Evolutionary conservation across 2,888 invertebrate species (phyloP), one percentile per base, ranked within the genome.

Genomic region (Apodemia zela): DNA sequence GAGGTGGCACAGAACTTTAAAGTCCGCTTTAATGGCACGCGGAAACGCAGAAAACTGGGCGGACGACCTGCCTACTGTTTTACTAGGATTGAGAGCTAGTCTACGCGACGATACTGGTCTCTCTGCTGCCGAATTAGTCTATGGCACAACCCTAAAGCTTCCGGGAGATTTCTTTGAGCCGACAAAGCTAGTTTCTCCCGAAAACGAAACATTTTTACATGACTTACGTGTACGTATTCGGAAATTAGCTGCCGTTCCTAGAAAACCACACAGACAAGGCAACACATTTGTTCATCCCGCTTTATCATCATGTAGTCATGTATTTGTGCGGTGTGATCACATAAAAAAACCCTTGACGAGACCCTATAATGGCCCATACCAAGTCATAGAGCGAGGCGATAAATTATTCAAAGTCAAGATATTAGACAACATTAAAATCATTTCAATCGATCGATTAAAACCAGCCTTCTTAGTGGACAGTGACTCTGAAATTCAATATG

Each of bases 321-420:
- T 67, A 54, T 67, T 68, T 42, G 62, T 68, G 25, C 65, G 68
- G n/a, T 65, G 65, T 47, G 65, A 66, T 51, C 57, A 63, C 33
- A 49, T 66, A 15, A 61, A 49, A 13, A 68, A 63, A 54, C 57
- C 67, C 11, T 51, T 69, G 10, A 63, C 58, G 17, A 61, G 65
- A 3, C 65, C 67, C 0, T 68, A 67, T 42, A 15, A 17, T 35
- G 66, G 68, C 13, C 65, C 66, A 11, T 59, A 64, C 38, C 33
- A 63, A 58, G 63, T 68, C 15, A 38, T 68, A 18, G 49, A 65
- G 15, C 35, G 62, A 25, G 49, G 49, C 1, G 63, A 64, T 17
- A 68, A 68, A 64, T 49, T 29, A 18, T 67, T 63, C 35, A 59
- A 62, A 60, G 29, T 29, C 29, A 29, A 29, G 6, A 29, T 29